Percentiles rank a stretch among this genome's conserved stretches.
Conservation (phyloP, 2,888 invertebrate genomes). For the Pristionchus mayeri region DNA sequence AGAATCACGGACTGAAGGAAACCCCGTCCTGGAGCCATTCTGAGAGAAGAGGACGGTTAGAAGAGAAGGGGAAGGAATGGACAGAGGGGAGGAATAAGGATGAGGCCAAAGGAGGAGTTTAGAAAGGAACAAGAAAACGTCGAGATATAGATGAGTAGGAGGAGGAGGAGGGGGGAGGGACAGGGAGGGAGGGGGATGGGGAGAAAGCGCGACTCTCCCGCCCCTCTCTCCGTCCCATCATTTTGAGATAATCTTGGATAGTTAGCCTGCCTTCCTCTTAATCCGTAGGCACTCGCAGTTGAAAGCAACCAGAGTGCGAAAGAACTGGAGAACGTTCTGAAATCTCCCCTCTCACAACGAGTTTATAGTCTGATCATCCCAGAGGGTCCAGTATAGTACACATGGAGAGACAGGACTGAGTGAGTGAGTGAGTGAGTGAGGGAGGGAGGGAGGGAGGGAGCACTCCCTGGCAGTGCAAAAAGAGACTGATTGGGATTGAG, state of each 20-base stretch:
- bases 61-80: slow-evolving; percentile 8
- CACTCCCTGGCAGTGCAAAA: too few species aligned
- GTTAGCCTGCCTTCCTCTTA: slow-evolving; percentile 30
- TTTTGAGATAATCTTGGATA: slow-evolving; percentile 39
- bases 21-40: slow-evolving; percentile 43
- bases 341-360: background rate
- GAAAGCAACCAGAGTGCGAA: background rate
- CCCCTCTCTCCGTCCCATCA: background rate
- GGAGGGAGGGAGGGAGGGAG: background rate
- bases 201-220: slow-evolving; percentile 12
- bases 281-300: slow-evolving; percentile 22
- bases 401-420: background rate
- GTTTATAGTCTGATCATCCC: slow-evolving; percentile 33
- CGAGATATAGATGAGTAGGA: slow-evolving; percentile 5
- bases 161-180: background rate
- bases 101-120: slow-evolving; percentile 31
- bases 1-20: slow-evolving; percentile 2
- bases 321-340: background rate
- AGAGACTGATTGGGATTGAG: background rate
- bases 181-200: background rate
- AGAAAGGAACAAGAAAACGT: slow-evolving; percentile 42
- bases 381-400: slow-evolving; percentile 23
- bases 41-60: background rate
- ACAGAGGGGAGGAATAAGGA: slow-evolving; percentile 11
- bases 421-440: background rate